Percentiles rank a stretch among this genome's conserved stretches.
These are phyloP conservation scores for Apostichopus japonicus DNA, from an alignment of 35 echinoderm and acorn worm genomes.

Conservation along the genomic window DNA sequence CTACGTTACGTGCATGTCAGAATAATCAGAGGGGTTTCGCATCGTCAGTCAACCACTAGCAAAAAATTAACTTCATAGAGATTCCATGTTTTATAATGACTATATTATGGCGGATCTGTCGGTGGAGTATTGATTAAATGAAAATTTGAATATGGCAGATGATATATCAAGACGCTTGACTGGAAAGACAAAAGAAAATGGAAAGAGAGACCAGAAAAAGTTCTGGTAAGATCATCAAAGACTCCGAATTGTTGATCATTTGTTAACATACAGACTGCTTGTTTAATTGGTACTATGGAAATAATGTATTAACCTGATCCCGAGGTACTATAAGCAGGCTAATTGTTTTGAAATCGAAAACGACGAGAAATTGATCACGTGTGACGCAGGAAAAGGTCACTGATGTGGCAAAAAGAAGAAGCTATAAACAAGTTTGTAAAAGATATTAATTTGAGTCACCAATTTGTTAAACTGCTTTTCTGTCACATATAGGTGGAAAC, in stretches of 20 bases:
- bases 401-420: background rate
- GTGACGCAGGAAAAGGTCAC: conserved; percentile 2
- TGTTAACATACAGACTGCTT: conserved; percentile 22
- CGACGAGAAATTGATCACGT: conserved; percentile 1
- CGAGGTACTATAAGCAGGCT: background rate
- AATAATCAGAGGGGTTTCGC: conserved; percentile 21
- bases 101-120: conserved; percentile 24
- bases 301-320: conserved; percentile 13
- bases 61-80: background rate
- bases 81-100: conserved; percentile 27
- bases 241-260: conserved; percentile 23
- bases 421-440: background rate
- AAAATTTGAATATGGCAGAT: conserved; percentile 16
- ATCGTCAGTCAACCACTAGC: conserved; percentile 4
- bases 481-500: background rate
- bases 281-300: conserved; percentile 37
- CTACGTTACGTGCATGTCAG: conserved; percentile 2
- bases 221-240: conserved; percentile 34
- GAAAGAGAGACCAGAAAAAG: background rate
- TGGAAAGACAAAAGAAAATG: background rate
- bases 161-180: background rate
- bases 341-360: conserved; percentile 40
- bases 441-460: too few relatives aligned
- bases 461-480: background rate
- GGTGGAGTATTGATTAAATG: conserved; percentile 32